phyloP scores from a whole-genome alignment of 1,140 invertebrate species.

The Pogonomyrmex californicus region DNA sequence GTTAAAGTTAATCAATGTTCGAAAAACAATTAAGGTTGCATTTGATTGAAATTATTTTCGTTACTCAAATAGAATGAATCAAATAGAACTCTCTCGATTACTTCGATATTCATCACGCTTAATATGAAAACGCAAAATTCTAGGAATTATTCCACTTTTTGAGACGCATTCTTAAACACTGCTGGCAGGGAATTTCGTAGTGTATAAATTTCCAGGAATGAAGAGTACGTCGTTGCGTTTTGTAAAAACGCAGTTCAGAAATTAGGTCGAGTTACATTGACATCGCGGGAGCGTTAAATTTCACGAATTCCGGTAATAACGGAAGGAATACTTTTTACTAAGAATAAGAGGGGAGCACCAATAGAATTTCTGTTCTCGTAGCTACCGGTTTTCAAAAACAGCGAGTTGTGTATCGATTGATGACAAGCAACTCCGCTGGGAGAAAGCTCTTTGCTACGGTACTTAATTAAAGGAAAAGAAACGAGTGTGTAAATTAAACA shows the following conservation, averaged over 20 bases:
- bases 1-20: neutral
- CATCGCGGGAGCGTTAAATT: conserved; percentile 6
- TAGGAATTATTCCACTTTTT: neutral
- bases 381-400: neutral
- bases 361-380: neutral
- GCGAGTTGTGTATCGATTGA: neutral
- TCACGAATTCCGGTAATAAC: conserved; percentile 1
- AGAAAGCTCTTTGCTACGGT: neutral
- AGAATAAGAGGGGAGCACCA: neutral
- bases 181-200: neutral
- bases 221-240: conserved; percentile 1
- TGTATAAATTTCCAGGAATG: conserved; percentile 7
- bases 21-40: neutral
- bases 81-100: neutral
- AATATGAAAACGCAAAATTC: neutral
- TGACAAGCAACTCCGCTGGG: neutral
- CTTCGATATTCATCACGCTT: neutral
- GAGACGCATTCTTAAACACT: neutral
- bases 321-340: neutral
- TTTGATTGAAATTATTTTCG: neutral
- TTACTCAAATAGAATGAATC: neutral
- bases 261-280: conserved; percentile 22
- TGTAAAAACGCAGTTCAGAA: conserved; percentile 16
- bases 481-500: conserved; percentile 18
- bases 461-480: neutral